These are phyloP conservation scores for Ranitomeya variabilis DNA, from an alignment of 2,113 vertebrate genomes.

Conservation along the genomic window DNA sequence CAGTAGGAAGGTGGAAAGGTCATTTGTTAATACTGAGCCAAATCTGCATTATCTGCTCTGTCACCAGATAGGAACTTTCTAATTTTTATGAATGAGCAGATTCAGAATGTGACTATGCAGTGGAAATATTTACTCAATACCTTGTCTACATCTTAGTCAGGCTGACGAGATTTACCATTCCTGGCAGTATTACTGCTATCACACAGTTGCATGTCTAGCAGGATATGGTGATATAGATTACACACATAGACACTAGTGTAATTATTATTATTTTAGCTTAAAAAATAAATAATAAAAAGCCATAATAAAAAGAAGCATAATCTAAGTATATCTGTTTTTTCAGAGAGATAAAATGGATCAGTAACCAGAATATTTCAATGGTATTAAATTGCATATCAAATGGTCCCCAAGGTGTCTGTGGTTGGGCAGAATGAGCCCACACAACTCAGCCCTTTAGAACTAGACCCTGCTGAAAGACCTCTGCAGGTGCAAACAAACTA, in stretches of 20 bases:
- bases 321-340: background rate
- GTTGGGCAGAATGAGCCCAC: background rate
- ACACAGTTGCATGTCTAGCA: background rate
- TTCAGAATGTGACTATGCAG: conserved; percentile 61
- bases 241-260: background rate
- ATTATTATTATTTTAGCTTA: background rate
- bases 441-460: background rate
- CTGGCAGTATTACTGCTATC: background rate
- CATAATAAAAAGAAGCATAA: background rate
- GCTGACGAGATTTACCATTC: background rate
- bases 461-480: background rate
- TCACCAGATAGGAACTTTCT: conserved; percentile 59
- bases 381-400: background rate
- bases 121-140: conserved; percentile 52
- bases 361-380: background rate
- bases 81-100: conserved; percentile 59
- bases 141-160: conserved; percentile 26
- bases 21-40: conserved; percentile 40
- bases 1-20: conserved; percentile 54
- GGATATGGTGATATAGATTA: background rate
- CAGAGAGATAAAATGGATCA: background rate
- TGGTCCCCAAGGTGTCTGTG: background rate
- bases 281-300: background rate
- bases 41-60: conserved; percentile 56
- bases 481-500: background rate